Percentiles rank a stretch among this genome's conserved stretches.
Conservation (phyloP, 2,113 vertebrate genomes). For the Scatophagus argus region DNA sequence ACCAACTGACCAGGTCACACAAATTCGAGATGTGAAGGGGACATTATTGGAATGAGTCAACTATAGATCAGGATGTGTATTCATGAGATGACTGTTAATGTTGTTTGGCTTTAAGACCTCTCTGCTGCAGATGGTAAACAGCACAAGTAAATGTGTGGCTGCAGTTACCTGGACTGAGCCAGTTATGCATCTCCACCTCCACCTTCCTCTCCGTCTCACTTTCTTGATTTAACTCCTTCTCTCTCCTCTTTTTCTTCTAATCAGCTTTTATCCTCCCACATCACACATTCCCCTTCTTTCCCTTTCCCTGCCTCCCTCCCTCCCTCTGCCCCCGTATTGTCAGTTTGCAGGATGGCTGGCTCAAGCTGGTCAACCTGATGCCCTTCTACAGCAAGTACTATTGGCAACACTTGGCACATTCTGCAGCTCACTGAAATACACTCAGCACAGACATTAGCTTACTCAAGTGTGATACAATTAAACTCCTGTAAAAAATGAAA, state of each 20-base stretch:
- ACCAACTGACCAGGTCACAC: conserved; percentile 49
- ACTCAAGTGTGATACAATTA: conserved; percentile 41
- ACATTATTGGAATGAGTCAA: conserved; percentile 1
- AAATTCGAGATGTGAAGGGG: background rate
- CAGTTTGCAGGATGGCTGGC: conserved; percentile 53
- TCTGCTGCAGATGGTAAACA: background rate
- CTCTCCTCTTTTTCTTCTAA: conserved; percentile 10
- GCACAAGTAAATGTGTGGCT: background rate
- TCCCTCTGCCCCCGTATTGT: background rate
- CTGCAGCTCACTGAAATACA: conserved; percentile 49
- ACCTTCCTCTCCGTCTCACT: conserved; percentile 10
- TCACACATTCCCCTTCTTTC: background rate
- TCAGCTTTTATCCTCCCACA: conserved; percentile 14
- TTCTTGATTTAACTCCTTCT: conserved; percentile 7
- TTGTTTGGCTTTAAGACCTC: background rate
- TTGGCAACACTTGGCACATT: conserved; percentile 58
- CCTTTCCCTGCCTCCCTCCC: background rate
- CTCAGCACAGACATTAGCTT: conserved; percentile 46
- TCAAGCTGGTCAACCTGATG: conserved; percentile 62
- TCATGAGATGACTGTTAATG: background rate
- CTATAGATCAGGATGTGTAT: conserved; percentile 6
- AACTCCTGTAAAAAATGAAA: conserved; percentile 12
- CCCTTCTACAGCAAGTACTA: conserved; percentile 49
- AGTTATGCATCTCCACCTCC: background rate
- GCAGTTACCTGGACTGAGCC: conserved; percentile 21